These are phyloP conservation scores for Raphicerus campestris DNA, from an alignment of 2,113 vertebrate genomes.

Conservation along the genomic window DNA sequence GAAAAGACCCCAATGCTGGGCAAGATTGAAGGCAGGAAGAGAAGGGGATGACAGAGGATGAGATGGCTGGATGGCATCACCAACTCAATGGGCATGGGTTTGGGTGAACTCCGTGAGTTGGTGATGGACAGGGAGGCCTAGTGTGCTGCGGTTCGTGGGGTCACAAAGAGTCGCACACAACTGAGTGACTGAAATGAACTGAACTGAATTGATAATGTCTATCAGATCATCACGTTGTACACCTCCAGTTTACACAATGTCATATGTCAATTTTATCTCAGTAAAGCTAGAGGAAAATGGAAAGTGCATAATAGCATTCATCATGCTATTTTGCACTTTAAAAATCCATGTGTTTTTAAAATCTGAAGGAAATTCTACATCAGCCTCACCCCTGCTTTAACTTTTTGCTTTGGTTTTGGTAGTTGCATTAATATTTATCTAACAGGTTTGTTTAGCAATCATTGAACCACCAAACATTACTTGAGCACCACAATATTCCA, in stretches of 20 bases:
- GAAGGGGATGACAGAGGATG: no score
- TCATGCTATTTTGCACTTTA: no score
- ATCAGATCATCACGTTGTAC: neutral
- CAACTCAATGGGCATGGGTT: no score
- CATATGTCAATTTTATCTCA: neutral
- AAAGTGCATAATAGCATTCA: neutral
- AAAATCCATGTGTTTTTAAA: neutral
- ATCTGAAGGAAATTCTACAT: neutral
- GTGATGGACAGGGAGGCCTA: no score
- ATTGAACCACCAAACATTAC: neutral
- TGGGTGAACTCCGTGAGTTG: no score
- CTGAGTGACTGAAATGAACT: no score
- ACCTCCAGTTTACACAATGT: neutral
- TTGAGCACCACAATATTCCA: neutral
- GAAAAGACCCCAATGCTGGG: no score
- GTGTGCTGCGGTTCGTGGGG: no score
- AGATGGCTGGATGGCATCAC: no score
- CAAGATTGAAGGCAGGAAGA: no score
- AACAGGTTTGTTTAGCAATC: neutral
- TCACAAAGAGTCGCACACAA: no score
- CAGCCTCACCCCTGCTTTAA: neutral
- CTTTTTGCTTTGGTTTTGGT: constrained; percentile 13
- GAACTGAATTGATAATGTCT: neutral
- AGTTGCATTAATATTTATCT: neutral
- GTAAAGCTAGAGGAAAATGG: neutral